phyloP scores from a whole-genome alignment of 2,888 invertebrate species.

The Chrysolina americana region DNA sequence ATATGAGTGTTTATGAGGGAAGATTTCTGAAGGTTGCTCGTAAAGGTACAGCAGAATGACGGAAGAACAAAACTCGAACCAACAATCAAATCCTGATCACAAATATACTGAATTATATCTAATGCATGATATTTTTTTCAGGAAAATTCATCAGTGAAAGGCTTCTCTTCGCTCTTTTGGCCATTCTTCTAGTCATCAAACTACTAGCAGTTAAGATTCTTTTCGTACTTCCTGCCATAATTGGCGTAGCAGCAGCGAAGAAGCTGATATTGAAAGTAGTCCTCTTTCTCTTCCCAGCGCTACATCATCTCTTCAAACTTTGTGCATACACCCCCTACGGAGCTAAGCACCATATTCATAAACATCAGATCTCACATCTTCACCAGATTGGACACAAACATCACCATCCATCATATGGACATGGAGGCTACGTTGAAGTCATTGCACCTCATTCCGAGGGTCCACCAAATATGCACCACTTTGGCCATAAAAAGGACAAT shows the following conservation, averaged over 20 bases:
- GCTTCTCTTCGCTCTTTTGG: slow-evolving; percentile 80
- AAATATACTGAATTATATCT: not conserved
- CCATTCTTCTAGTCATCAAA: slow-evolving; percentile 83
- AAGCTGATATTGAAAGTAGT: slow-evolving; percentile 86
- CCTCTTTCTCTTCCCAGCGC: slow-evolving; percentile 85
- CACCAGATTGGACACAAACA: slow-evolving; percentile 51
- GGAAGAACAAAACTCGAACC: no score
- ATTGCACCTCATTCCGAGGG: slow-evolving; percentile 53
- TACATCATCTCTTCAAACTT: slow-evolving; percentile 87
- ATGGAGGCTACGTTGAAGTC: slow-evolving; percentile 53
- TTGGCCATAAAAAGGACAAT: slow-evolving; percentile 27
- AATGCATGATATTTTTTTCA: slow-evolving; percentile 68
- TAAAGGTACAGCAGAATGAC: no score
- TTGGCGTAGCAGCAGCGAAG: slow-evolving; percentile 87
- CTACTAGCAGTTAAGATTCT: slow-evolving; percentile 85
- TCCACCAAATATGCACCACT: not conserved
- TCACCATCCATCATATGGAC: slow-evolving; percentile 50
- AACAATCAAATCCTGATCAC: no score
- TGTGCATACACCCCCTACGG: slow-evolving; percentile 86
- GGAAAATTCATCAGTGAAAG: slow-evolving; percentile 85
- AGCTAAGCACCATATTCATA: slow-evolving; percentile 81
- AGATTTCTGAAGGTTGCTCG: no score
- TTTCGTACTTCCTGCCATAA: slow-evolving; percentile 83
- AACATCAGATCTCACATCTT: slow-evolving; percentile 58
- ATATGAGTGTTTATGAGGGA: no score